Evolutionary conservation across 2,888 invertebrate species (phyloP).

Genomic region (Abscondita cerata): DNA sequence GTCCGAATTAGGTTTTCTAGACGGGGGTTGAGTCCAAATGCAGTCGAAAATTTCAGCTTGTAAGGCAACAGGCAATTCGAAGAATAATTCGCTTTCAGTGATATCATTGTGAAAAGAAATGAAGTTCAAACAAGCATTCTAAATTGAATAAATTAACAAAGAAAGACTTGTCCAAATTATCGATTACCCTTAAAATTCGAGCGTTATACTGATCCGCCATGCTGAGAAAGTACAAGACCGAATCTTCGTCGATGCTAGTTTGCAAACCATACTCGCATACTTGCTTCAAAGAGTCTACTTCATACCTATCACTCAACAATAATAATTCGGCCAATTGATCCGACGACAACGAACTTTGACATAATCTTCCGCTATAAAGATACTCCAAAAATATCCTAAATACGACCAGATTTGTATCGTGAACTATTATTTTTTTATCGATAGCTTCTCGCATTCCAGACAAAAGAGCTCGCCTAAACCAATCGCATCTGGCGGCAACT

Average conservation of each 20-base stretch:
- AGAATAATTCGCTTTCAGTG: conserved; percentile 63
- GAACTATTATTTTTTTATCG: conserved; percentile 71
- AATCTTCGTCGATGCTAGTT: conserved; percentile 67
- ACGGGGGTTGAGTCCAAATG: conserved; percentile 50
- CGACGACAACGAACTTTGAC: conserved; percentile 56
- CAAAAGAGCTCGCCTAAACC: conserved; percentile 71
- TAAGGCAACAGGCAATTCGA: conserved; percentile 64
- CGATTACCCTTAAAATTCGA: conserved; percentile 60
- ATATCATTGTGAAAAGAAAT: conserved; percentile 63
- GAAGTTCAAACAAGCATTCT: conserved; percentile 63
- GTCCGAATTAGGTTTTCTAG: conserved; percentile 39
- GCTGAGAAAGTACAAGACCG: conserved; percentile 68
- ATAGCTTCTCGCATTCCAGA: conserved; percentile 77
- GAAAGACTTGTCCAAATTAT: background rate
- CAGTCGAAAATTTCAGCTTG: conserved; percentile 66
- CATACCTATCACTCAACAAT: conserved; percentile 68
- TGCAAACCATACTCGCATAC: conserved; percentile 69
- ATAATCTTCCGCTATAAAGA: conserved; percentile 68
- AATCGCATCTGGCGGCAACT: conserved; percentile 72
- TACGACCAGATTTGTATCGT: conserved; percentile 68
- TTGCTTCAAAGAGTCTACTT: conserved; percentile 68
- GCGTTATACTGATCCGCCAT: conserved; percentile 74
- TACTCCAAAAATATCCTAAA: conserved; percentile 69
- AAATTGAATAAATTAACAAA: background rate
- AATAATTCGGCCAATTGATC: conserved; percentile 70